phyloP scores from a whole-genome alignment of 2,888 invertebrate species.

The Aphodius granarius region DNA sequence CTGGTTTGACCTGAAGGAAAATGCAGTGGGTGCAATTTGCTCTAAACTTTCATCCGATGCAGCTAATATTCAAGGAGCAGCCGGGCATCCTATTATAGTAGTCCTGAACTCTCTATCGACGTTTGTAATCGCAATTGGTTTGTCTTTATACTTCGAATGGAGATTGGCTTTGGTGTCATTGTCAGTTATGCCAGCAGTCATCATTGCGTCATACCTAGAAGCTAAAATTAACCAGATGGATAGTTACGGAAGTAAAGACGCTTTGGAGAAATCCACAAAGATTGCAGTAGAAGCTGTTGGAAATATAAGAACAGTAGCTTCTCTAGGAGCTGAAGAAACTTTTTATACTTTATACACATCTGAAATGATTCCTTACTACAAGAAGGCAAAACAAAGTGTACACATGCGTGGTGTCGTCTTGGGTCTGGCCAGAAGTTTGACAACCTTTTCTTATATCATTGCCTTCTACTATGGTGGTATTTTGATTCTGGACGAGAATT shows the following conservation, averaged over 20 bases:
- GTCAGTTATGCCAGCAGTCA: constrained; percentile 32
- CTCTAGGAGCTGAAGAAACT: constrained; percentile 66
- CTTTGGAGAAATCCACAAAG: constrained; percentile 25
- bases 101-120: constrained; percentile 31
- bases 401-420: constrained; percentile 68
- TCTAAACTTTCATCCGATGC: constrained; percentile 77
- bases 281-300: constrained; percentile 70
- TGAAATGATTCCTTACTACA: constrained; percentile 60
- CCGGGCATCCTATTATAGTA: constrained; percentile 35
- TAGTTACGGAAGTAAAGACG: constrained; percentile 22
- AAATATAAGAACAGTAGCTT: constrained; percentile 71
- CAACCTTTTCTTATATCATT: constrained; percentile 55
- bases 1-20: constrained; percentile 73
- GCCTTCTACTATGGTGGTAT: constrained; percentile 72
- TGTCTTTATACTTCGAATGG: constrained; percentile 35
- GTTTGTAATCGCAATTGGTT: constrained; percentile 28
- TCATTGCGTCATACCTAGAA: constrained; percentile 34
- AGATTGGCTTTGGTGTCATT: constrained; percentile 33
- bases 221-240: constrained; percentile 24
- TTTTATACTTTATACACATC: constrained; percentile 63
- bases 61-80: constrained; percentile 77
- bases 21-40: constrained; percentile 75
- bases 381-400: constrained; percentile 58
- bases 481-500: constrained; percentile 62
- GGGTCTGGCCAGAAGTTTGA: constrained; percentile 66